Conservation (phyloP, 2,113 vertebrate genomes). For the Protobothrops mucrosquamatus region DNA sequence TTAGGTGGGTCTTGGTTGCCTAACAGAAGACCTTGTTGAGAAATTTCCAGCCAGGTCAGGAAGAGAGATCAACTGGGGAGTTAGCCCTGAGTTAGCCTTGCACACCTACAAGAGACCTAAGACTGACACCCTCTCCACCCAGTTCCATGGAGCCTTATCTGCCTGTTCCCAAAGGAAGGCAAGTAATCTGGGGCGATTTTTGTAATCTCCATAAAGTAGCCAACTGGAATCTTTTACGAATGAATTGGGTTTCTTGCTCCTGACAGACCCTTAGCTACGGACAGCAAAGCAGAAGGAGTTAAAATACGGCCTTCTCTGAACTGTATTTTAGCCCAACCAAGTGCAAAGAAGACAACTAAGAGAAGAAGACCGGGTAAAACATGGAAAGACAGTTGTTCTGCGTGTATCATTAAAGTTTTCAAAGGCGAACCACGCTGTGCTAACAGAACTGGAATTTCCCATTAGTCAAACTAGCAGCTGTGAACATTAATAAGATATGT, state of each 20-base stretch:
- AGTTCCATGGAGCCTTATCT: too few species aligned
- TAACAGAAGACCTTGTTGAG: neutral
- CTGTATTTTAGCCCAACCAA: neutral
- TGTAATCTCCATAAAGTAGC: too few species aligned
- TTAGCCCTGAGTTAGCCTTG: too few species aligned
- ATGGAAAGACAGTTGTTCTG: neutral
- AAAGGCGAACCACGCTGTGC: neutral
- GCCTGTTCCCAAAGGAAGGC: too few species aligned
- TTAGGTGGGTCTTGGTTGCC: neutral
- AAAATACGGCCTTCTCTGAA: neutral
- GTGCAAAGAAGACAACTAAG: neutral
- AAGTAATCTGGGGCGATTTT: too few species aligned
- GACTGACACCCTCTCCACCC: too few species aligned
- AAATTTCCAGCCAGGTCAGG: too few species aligned
- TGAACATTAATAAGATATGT: neutral
- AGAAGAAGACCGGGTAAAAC: neutral
- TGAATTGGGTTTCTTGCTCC: too few species aligned
- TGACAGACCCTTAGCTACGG: neutral
- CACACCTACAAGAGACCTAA: too few species aligned
- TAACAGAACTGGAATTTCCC: neutral
- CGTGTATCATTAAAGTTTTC: neutral
- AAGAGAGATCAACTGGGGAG: too few species aligned
- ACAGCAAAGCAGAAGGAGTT: neutral
- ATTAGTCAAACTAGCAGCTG: neutral
- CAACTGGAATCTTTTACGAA: too few species aligned